Evolutionary conservation across 1,140 invertebrate species (phyloP).

Genomic region (Dendroctonus ponderosae): DNA sequence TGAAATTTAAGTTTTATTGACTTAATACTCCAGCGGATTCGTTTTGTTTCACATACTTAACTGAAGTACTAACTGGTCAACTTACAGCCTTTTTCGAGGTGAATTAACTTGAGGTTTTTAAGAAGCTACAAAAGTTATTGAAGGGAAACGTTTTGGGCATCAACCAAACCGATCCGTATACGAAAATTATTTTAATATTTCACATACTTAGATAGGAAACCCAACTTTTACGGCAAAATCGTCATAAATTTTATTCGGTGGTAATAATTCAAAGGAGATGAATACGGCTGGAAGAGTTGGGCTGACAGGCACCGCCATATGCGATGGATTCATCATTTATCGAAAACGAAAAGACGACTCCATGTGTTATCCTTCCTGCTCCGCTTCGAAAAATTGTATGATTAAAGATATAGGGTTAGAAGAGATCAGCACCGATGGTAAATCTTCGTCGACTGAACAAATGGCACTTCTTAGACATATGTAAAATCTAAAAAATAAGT

Average conservation of each 20-base stretch:
- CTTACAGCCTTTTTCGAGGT: too few species aligned
- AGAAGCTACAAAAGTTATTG: too few species aligned
- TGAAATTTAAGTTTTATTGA: too few species aligned
- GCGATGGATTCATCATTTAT: conserved; percentile 47
- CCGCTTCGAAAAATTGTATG: conserved; percentile 18
- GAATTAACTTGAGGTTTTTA: too few species aligned
- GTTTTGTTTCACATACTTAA: too few species aligned
- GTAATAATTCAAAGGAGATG: conserved; percentile 48
- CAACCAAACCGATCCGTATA: background rate
- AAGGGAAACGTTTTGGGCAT: too few species aligned
- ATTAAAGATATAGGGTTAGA: conserved; percentile 23
- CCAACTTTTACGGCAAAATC: conserved; percentile 45
- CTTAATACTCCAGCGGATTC: too few species aligned
- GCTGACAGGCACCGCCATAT: conserved; percentile 42
- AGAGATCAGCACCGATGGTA: background rate
- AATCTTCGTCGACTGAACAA: too few species aligned
- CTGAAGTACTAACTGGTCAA: too few species aligned
- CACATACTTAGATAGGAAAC: conserved; percentile 42
- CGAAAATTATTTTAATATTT: conserved; percentile 46
- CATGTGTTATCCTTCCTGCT: conserved; percentile 23
- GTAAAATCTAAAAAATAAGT: too few species aligned
- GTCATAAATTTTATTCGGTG: conserved; percentile 49
- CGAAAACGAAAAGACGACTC: conserved; percentile 35
- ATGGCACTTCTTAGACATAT: too few species aligned
- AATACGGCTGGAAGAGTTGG: conserved; percentile 43